Evolutionary conservation across 2,888 invertebrate genomes (phyloP), one percentile per base, ranked within the genome.

Genomic region (Brachylomia viminalis): DNA sequence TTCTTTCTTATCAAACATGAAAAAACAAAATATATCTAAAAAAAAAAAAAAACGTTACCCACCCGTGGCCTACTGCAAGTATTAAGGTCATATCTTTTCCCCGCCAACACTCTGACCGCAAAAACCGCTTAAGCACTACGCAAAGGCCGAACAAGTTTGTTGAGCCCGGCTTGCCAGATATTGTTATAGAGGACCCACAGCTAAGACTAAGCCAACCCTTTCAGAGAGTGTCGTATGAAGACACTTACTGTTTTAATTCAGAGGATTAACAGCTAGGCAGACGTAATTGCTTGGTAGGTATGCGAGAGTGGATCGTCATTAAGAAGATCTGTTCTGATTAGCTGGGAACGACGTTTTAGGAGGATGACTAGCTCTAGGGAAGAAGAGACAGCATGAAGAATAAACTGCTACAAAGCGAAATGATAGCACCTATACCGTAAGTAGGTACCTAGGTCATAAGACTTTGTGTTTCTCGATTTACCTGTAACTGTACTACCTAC

Each of bases 191-290:
- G 54, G 23, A 54, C 77, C 77, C 52, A 68, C 68, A 77, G 77
- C 47, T 47, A 77, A 54, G 77, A 77, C 77, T 77, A 68, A 61
- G 68, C 47, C 68, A 62, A 77, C 77, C 69, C 80, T 82, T 83
- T 79, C 80, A 80, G 79, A 79, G 80, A 71, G 74, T 75, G 75
- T 80, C 81, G 85, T 83, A 84, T 80, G 80, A 84, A 84, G 79
- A 79, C 80, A 83, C 85, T 84, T 84, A 89, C 82, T 80, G 88
- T 85, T 85, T 82, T 77, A 75, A 76, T 77, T 27, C 68, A 49
- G n/a, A 56, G 61, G 61, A 68, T 77, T 77, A 69, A 77, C 69
- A 77, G 33, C 62, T 54, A 61, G 17, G 49, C 42, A 20, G 49
- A 20, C 76, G 42, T 49, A 65, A 20, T 42, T 42, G 71, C 58